Conservation (phyloP, 2,113 vertebrate genomes). For the Lagopus leucura region DNA sequence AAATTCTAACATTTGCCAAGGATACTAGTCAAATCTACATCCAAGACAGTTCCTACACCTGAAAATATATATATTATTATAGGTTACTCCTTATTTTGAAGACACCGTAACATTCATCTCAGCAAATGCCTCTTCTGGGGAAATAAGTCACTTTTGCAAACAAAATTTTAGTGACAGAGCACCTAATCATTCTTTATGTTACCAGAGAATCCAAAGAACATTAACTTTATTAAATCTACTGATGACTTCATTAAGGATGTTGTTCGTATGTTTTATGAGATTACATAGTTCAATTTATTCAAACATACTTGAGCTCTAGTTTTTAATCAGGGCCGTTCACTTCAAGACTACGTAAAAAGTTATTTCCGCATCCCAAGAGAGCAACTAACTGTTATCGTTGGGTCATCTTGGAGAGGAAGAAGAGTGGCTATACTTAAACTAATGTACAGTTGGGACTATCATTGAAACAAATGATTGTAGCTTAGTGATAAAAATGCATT, state of each 20-base stretch:
- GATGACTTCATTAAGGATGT: not conserved
- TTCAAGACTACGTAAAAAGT: not conserved
- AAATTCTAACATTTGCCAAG: not conserved
- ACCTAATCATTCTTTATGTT: not conserved
- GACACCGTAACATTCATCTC: not conserved
- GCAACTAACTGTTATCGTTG: not conserved
- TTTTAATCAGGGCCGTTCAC: not conserved
- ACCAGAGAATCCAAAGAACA: not conserved
- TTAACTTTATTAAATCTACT: not conserved
- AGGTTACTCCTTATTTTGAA: not conserved
- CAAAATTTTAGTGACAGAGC: not conserved
- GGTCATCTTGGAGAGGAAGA: not conserved
- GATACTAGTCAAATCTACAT: not conserved
- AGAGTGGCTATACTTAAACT: not conserved
- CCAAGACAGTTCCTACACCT: not conserved
- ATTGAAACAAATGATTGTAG: not conserved
- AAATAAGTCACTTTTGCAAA: not conserved
- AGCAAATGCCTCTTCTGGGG: not conserved
- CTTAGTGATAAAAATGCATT: not conserved
- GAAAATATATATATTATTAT: not conserved
- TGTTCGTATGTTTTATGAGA: not conserved
- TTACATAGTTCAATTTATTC: not conserved
- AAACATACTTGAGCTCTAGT: not conserved
- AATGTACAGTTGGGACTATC: not conserved
- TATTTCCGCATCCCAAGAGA: not conserved